Evolutionary conservation across 2,888 invertebrate species (phyloP).

Genomic region (Plebejus argus): DNA sequence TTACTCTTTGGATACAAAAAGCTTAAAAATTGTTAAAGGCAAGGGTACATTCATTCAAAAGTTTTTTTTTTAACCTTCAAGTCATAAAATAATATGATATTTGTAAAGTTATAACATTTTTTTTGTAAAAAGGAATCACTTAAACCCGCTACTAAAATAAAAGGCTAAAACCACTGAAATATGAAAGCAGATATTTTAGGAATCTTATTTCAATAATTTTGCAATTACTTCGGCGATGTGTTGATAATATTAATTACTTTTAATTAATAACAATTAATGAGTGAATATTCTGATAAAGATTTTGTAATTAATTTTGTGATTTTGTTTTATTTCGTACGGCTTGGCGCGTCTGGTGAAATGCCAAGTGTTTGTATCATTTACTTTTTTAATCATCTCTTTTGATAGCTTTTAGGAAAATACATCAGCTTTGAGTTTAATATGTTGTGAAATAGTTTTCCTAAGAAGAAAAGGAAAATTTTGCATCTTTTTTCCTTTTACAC

Average conservation of each 20-base stretch:
- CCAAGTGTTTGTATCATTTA: background rate
- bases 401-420: background rate
- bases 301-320: background rate
- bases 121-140: background rate
- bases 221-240: background rate
- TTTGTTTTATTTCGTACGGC: background rate
- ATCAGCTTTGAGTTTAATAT: too few species aligned
- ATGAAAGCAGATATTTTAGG: background rate
- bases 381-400: background rate
- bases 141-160: background rate
- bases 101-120: too few species aligned
- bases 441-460: too few species aligned
- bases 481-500: too few species aligned
- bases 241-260: background rate
- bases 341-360: background rate
- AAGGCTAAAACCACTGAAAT: background rate
- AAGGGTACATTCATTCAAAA: too few species aligned
- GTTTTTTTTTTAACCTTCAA: too few species aligned
- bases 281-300: background rate
- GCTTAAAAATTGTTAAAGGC: too few species aligned
- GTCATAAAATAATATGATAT: too few species aligned
- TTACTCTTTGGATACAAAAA: too few species aligned
- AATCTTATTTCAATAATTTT: background rate
- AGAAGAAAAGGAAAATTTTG: too few species aligned
- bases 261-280: conserved; percentile 7